Evolutionary conservation across 2,888 invertebrate species (phyloP).

Genomic region (Ariolimax columbianus): DNA sequence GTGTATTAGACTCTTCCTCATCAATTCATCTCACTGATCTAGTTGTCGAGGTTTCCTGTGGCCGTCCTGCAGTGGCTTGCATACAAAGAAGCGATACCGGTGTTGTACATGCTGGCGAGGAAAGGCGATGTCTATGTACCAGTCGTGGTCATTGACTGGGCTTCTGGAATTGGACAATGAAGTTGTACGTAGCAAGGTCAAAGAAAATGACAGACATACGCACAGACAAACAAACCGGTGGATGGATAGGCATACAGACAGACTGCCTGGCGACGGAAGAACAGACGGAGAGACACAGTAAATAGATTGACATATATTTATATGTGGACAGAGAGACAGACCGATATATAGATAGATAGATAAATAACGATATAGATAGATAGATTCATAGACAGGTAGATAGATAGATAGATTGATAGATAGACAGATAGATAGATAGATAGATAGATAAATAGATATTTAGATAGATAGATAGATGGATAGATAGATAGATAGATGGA

Average conservation of each 20-base stretch:
- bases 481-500: too few species aligned
- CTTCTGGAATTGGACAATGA: constrained; percentile 23
- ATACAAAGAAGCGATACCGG: neutral
- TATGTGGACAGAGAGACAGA: neutral
- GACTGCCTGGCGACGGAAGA: neutral
- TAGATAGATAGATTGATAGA: neutral
- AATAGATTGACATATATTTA: neutral
- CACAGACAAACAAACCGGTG: too few species aligned
- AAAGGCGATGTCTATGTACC: neutral
- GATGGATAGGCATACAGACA: neutral
- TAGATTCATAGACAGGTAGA: neutral
- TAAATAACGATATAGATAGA: too few species aligned
- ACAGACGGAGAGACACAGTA: neutral
- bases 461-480: too few species aligned
- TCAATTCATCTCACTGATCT: neutral
- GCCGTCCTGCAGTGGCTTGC: neutral
- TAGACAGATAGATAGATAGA: too few species aligned
- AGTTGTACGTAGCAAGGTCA: too few species aligned
- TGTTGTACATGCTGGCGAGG: neutral
- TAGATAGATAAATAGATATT: too few species aligned
- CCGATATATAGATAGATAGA: too few species aligned
- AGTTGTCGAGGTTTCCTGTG: neutral
- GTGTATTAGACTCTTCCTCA: neutral
- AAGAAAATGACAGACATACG: too few species aligned
- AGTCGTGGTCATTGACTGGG: neutral